Conservation (phyloP, 1,140 invertebrate species). For the Oryctes rhinoceros region DNA sequence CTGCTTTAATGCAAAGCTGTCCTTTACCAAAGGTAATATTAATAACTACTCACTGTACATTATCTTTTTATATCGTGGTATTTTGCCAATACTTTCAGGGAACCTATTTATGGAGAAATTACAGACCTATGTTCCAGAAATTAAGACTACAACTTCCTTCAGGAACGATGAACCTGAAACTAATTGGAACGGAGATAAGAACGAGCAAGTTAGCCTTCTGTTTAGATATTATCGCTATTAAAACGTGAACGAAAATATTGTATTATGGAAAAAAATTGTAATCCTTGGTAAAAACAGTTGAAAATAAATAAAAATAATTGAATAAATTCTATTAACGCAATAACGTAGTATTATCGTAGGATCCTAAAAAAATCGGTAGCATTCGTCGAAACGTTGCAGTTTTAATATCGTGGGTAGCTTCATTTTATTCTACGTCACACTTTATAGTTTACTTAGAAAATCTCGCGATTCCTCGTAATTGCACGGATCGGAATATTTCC, state of each 20-base stretch:
- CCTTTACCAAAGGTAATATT: constrained; percentile 14
- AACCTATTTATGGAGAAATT: neutral
- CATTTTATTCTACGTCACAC: neutral
- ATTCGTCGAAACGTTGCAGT: too few species aligned
- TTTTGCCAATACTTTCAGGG: neutral
- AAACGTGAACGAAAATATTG: neutral
- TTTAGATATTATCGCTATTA: neutral
- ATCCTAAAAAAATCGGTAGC: too few species aligned
- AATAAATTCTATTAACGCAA: too few species aligned
- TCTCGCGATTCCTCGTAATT: neutral
- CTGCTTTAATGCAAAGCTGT: neutral
- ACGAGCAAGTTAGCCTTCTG: neutral
- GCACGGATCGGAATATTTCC: neutral
- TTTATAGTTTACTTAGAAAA: neutral
- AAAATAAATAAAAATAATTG: too few species aligned
- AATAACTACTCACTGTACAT: too few species aligned
- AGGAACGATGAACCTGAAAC: neutral
- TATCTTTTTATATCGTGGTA: too few species aligned
- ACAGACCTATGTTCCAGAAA: neutral
- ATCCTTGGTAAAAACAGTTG: too few species aligned
- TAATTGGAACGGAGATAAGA: neutral
- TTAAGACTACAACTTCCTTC: neutral
- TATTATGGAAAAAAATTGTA: too few species aligned
- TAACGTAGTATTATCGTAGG: too few species aligned
- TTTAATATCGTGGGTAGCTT: neutral